Percentiles rank a stretch among this genome's conserved stretches.
Conservation (phyloP, 2,113 vertebrate genomes). For the Cheirogaleus medius region DNA sequence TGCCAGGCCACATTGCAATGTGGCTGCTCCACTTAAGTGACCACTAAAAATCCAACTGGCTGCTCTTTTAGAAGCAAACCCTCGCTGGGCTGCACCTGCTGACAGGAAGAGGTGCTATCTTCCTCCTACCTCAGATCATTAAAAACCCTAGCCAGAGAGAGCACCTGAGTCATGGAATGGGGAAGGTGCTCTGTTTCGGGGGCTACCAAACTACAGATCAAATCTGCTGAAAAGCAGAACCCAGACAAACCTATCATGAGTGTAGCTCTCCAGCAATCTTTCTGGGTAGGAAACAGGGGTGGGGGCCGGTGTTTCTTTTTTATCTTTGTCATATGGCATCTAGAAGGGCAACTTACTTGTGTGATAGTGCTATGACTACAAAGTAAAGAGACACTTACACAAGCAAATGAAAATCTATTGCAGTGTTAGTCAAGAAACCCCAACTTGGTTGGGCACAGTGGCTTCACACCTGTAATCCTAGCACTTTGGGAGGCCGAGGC, state of each 20-base stretch:
- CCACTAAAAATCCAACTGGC: neutral
- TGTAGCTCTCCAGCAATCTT: neutral
- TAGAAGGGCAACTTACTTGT: neutral
- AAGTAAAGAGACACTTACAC: neutral
- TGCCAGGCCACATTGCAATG: neutral
- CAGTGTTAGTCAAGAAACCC: neutral
- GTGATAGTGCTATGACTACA: neutral
- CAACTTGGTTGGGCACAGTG: neutral
- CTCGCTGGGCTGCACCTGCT: neutral
- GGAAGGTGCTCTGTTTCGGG: neutral
- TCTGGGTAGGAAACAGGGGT: neutral
- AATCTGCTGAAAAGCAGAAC: neutral
- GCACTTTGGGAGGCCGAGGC: no score
- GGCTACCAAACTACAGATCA: neutral
- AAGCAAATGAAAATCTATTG: neutral
- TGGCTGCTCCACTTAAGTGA: neutral
- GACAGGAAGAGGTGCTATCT: neutral
- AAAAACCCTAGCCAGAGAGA: neutral
- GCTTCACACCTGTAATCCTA: no score
- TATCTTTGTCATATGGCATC: neutral
- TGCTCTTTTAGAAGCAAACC: neutral
- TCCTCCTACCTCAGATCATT: neutral
- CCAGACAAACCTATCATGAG: neutral
- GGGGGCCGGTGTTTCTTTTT: neutral
- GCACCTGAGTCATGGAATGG: neutral